These are phyloP conservation scores for Euplagia quadripunctaria DNA, from an alignment of 2,888 invertebrate genomes.

Conservation along the genomic window DNA sequence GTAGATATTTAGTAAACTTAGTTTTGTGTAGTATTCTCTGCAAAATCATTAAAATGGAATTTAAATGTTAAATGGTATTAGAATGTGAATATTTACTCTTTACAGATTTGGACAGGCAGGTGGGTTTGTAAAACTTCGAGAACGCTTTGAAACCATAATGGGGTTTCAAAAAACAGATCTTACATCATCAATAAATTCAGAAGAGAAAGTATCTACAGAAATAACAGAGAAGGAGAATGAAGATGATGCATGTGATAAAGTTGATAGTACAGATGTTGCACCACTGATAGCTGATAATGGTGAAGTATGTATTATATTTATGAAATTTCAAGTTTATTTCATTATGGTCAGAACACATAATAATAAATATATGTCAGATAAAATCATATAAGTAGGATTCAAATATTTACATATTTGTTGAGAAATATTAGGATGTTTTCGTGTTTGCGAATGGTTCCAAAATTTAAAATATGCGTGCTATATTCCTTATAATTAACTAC, in stretches of 20 bases:
- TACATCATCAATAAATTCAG: slow-evolving; percentile 74
- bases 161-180: slow-evolving; percentile 85
- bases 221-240: slow-evolving; percentile 76
- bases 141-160: slow-evolving; percentile 93
- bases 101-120: slow-evolving; percentile 94
- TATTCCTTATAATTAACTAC: too few species aligned
- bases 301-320: slow-evolving; percentile 65
- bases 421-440: too few species aligned
- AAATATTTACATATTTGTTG: background rate
- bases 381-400: background rate
- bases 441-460: too few species aligned
- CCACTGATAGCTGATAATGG: slow-evolving; percentile 68
- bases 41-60: background rate
- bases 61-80: background rate
- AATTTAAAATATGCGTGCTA: too few species aligned
- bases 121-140: slow-evolving; percentile 95
- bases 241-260: slow-evolving; percentile 65
- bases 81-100: background rate
- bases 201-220: slow-evolving; percentile 80
- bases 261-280: slow-evolving; percentile 62
- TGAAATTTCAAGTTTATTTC: background rate
- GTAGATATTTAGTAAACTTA: slow-evolving; percentile 38
- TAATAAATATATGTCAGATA: background rate
- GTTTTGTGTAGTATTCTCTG: background rate
- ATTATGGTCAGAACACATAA: background rate